Evolutionary conservation across 2,797 vertebrate genomes (phyloP).

Genomic region (Hoplostethus atlanticus): DNA sequence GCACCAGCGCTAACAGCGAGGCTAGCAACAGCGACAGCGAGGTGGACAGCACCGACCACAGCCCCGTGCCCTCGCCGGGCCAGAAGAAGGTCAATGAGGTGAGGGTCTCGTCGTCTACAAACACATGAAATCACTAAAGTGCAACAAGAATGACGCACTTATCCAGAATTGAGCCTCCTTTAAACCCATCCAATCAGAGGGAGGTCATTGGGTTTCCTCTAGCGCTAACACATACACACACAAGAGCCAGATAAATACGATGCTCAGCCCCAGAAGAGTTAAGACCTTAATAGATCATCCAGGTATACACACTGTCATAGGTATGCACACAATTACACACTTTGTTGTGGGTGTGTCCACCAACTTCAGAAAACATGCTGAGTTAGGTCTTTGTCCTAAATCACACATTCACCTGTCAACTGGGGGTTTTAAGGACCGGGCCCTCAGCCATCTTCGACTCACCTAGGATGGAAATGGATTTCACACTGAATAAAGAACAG

Average conservation of each 20-base stretch:
- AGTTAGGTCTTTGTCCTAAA: background rate
- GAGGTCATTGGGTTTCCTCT: background rate
- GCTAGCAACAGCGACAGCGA: conserved; percentile 98
- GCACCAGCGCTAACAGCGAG: conserved; percentile 91
- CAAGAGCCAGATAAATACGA: conserved; percentile 6
- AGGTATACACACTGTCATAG: background rate
- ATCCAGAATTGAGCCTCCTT: background rate
- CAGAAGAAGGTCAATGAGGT: conserved; percentile 97
- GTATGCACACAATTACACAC: conserved; percentile 12
- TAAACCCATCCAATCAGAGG: background rate
- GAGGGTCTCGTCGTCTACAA: conserved; percentile 15
- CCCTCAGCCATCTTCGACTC: background rate
- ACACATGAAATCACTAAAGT: background rate
- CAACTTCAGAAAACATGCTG: background rate
- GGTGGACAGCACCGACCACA: conserved; percentile 92
- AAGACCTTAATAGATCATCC: background rate
- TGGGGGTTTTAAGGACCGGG: no score
- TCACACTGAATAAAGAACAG: background rate
- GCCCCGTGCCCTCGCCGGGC: conserved; percentile 92
- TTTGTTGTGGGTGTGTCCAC: background rate
- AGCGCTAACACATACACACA: background rate
- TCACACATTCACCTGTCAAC: no score
- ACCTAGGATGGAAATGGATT: background rate
- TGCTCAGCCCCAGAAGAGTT: background rate
- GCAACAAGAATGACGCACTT: no score